Percentiles rank a stretch among this genome's conserved stretches.
Evolutionary conservation across 2,113 vertebrate species (phyloP).

Genomic region (Stictonetta naevosa): DNA sequence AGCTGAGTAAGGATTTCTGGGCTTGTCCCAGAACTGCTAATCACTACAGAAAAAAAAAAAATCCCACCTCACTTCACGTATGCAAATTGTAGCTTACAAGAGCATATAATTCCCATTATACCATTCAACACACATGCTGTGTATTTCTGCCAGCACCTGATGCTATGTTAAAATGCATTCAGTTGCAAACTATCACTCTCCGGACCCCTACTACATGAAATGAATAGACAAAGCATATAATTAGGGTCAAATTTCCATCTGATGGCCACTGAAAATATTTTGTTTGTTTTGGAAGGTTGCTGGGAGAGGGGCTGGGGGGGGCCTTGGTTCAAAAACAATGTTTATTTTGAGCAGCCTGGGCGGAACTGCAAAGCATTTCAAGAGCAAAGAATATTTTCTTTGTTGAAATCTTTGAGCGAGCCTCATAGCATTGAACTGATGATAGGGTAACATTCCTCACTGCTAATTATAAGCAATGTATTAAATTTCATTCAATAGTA

Average conservation of each 20-base stretch:
- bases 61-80: not conserved
- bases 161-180: conserved; percentile 24
- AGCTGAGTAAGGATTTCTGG: conserved; percentile 38
- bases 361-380: conserved; percentile 27
- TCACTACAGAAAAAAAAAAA: not conserved
- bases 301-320: not conserved
- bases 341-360: conserved; percentile 56
- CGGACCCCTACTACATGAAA: not conserved
- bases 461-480: conserved; percentile 65
- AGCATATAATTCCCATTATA: conserved; percentile 9
- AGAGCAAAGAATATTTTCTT: conserved; percentile 65
- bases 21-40: not conserved
- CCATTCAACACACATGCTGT: not conserved
- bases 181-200: conserved; percentile 1
- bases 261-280: conserved; percentile 38
- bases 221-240: conserved; percentile 46
- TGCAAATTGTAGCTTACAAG: conserved; percentile 22
- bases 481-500: conserved; percentile 68
- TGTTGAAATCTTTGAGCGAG: conserved; percentile 58
- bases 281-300: conserved; percentile 33
- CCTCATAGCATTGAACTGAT: conserved; percentile 50
- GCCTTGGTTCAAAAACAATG: conserved; percentile 46
- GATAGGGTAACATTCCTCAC: conserved; percentile 56
- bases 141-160: conserved; percentile 45
- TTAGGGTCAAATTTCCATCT: conserved; percentile 54